phyloP scores from a whole-genome alignment of 2,113 vertebrate genomes.

The Odocoileus virginianus region DNA sequence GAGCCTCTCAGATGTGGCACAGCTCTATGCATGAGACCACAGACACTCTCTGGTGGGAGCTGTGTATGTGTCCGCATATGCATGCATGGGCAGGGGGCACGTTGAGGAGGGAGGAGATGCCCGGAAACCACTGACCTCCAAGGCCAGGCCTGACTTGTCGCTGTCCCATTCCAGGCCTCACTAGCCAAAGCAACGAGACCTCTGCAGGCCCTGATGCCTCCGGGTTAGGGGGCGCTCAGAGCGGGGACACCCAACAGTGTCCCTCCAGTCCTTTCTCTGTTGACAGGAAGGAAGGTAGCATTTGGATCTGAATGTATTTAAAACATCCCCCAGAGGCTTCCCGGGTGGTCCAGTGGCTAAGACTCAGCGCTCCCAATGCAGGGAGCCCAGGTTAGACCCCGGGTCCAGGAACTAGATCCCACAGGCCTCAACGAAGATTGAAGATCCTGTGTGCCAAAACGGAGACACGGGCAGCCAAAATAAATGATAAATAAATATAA shows the following conservation, averaged over 20 bases:
- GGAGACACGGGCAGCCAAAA: neutral
- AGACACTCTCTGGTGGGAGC: neutral
- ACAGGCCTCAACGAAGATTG: fast-evolving
- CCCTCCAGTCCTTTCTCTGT: neutral
- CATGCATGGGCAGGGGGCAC: fast-evolving
- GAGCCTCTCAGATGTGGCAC: neutral
- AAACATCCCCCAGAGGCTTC: conserved; percentile 28
- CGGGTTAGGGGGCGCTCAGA: fast-evolving
- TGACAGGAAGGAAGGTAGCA: conserved; percentile 64
- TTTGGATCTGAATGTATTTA: conserved; percentile 31
- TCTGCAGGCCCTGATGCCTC: neutral
- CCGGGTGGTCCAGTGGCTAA: neutral
- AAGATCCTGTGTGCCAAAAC: neutral
- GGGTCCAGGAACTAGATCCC: neutral
- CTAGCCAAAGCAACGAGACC: neutral
- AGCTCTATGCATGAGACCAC: neutral
- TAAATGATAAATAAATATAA: neutral
- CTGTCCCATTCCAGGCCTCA: neutral
- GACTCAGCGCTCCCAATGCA: neutral
- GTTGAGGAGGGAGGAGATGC: neutral
- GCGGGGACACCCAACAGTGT: neutral
- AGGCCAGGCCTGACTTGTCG: neutral
- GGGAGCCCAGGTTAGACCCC: neutral
- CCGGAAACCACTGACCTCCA: neutral
- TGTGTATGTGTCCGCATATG: too few species aligned